Evolutionary conservation across 92 coral and sea anemone genomes (phyloP).

Genomic region (Anthopleura xanthogrammica): DNA sequence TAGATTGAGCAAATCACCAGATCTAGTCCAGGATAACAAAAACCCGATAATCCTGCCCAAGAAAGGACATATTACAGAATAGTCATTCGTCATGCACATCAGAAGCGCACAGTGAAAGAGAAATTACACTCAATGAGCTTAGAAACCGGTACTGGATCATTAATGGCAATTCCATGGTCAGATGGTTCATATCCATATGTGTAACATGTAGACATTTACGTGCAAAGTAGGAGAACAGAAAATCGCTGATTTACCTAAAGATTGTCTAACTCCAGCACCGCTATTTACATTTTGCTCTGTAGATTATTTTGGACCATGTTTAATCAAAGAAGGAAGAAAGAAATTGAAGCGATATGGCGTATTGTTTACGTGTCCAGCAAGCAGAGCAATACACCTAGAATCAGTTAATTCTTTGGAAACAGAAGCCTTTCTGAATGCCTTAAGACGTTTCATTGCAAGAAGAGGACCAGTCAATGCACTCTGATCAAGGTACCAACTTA

Average conservation of each 20-base stretch:
- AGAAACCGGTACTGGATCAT: slow-evolving; percentile 24
- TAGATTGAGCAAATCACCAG: slow-evolving; percentile 6
- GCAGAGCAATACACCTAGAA: slow-evolving; percentile 17
- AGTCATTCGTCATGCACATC: slow-evolving; percentile 19
- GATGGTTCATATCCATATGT: slow-evolving; percentile 15
- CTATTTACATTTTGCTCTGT: slow-evolving; percentile 23
- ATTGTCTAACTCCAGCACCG: slow-evolving; percentile 12
- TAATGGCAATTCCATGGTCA: slow-evolving; percentile 23
- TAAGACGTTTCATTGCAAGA: slow-evolving; percentile 31
- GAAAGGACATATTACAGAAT: slow-evolving; percentile 28
- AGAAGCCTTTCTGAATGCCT: slow-evolving; percentile 10
- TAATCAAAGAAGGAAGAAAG: slow-evolving; percentile 23
- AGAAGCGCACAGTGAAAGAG: slow-evolving; percentile 27
- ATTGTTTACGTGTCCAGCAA: slow-evolving; percentile 10
- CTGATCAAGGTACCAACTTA: slow-evolving; percentile 37
- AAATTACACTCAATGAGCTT: slow-evolving; percentile 16
- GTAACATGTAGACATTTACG: slow-evolving; percentile 23
- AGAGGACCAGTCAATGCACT: slow-evolving; percentile 20
- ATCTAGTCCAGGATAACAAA: not conserved
- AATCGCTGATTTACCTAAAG: slow-evolving; percentile 25
- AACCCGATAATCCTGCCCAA: slow-evolving; percentile 26
- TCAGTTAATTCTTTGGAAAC: slow-evolving; percentile 28
- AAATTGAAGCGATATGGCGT: slow-evolving; percentile 18
- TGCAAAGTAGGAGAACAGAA: slow-evolving; percentile 5
- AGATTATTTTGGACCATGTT: slow-evolving; percentile 31